Base-by-base conservation (phyloP, 2,113 vertebrate genomes). In the Clinocottus analis region DNA sequence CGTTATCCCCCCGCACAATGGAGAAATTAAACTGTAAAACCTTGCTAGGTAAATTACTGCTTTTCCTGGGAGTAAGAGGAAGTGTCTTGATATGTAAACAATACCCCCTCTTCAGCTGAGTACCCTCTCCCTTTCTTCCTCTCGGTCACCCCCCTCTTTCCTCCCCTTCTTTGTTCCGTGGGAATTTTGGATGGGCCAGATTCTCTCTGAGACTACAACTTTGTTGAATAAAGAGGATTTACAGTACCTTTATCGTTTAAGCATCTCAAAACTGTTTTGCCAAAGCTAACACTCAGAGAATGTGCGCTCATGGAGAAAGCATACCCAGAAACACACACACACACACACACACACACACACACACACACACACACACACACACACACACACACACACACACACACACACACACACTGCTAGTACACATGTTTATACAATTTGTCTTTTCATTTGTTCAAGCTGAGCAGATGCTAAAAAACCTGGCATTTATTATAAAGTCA, bases 61-160 rank as follows among this genome's bases (percentile, higher is more conserved):
- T 94, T 92, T 92, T 91, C 85, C 85, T 84, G 68, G 56, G 82
- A 89, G 85, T 80, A 68, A 72, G 88, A 90, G 90, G 90, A 91
- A 91, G 76, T 63, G 63, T 87, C 86, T 91, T 90, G 80, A 89
- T 88, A 85, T 92, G 89, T 93, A 92, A 93, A 93, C 90, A 91
- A 90, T 86, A 82, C 84, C 88, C 84, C 78, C 83, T 75, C 86
- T 91, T 90, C 76, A 80, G 79, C 79, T 63, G 77, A 84, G 82
- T 78, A 67, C 87, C 63, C 73, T 66, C 84, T 69, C 81, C 47
- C 62, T 51, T 43, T 68, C 51, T 64, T 31, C 39, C 47, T 55
- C 53, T 47, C 45, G 10, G 21, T 43, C 63, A 4, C 29, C 45
- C 25, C 31, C 72, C 43, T 49, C 43, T n/a, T 27, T 70, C 43